Conservation (phyloP, 37 sponge, comb jelly and placozoan genomes). For the Halisarca cf. caerulea region DNA sequence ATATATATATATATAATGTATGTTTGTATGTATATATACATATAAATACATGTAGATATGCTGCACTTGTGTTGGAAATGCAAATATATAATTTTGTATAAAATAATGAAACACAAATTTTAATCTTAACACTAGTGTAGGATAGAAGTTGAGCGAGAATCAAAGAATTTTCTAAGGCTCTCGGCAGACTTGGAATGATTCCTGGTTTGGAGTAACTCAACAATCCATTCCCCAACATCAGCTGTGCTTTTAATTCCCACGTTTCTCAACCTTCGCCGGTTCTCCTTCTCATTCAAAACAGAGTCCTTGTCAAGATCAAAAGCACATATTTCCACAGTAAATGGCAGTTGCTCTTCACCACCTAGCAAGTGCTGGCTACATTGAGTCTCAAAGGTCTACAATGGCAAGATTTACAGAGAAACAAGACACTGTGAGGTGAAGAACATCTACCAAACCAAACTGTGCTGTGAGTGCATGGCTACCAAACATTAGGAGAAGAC, state of each 20-base stretch:
- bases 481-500: too few relatives aligned
- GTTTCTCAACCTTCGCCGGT: slow-evolving; percentile 16
- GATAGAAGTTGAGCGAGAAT: not conserved
- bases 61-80: too few relatives aligned
- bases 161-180: slow-evolving; percentile 29
- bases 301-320: slow-evolving; percentile 32
- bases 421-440: too few relatives aligned
- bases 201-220: slow-evolving; percentile 21
- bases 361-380: not conserved
- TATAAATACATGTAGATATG: too few relatives aligned
- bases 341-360: not conserved
- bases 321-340: not conserved
- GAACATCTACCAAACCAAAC: too few relatives aligned
- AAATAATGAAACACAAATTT: too few relatives aligned
- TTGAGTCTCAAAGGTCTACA: not conserved
- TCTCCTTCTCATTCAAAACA: not conserved
- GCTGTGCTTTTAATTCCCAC: slow-evolving; percentile 30
- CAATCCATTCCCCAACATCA: slow-evolving; percentile 63
- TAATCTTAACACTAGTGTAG: too few relatives aligned
- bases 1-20: too few relatives aligned
- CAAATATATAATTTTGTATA: too few relatives aligned
- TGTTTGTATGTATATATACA: too few relatives aligned
- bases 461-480: too few relatives aligned
- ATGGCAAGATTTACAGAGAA: too few relatives aligned
- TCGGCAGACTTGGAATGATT: slow-evolving; percentile 35